Conservation (phyloP, 2,888 invertebrate species). For the Drosophila rubida region DNA sequence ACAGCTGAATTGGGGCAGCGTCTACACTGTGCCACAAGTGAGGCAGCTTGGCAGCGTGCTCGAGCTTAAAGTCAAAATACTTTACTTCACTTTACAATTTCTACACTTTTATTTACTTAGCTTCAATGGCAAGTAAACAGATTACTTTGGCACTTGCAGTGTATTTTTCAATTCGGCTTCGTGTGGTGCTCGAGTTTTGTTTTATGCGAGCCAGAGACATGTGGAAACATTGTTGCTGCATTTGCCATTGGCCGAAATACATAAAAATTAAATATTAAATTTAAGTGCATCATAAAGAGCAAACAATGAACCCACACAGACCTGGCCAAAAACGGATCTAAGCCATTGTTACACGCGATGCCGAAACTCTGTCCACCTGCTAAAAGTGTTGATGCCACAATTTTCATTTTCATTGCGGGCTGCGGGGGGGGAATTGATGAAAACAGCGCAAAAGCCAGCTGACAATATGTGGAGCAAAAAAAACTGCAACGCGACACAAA, state of each 20-base stretch:
- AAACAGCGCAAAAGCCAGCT: constrained; percentile 27
- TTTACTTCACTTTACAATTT: too few relatives aligned
- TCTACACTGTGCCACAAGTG: constrained; percentile 12
- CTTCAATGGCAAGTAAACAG: too few relatives aligned
- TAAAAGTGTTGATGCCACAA: constrained; percentile 39
- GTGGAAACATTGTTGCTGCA: constrained; percentile 29
- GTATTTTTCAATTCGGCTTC: not conserved
- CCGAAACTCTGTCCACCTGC: constrained; percentile 16
- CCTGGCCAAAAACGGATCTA: constrained; percentile 5
- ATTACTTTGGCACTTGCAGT: too few relatives aligned
- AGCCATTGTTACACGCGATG: constrained; percentile 15
- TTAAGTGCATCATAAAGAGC: constrained; percentile 76
- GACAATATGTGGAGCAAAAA: constrained; percentile 44
- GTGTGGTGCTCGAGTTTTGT: not conserved
- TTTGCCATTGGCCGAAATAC: constrained; percentile 44
- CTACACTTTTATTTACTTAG: too few relatives aligned
- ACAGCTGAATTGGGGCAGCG: constrained; percentile 29
- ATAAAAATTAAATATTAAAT: constrained; percentile 83
- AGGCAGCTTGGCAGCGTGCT: not conserved
- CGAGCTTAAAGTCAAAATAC: too few relatives aligned
- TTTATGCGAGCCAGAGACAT: constrained; percentile 8
- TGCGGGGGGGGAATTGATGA: too few relatives aligned
- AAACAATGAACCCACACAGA: constrained; percentile 56
- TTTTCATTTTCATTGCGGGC: constrained; percentile 31
- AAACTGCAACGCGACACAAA: constrained; percentile 18